Evolutionary conservation across 1,140 invertebrate genomes (phyloP).

Genomic region (Trypoxylus dichotomus): DNA sequence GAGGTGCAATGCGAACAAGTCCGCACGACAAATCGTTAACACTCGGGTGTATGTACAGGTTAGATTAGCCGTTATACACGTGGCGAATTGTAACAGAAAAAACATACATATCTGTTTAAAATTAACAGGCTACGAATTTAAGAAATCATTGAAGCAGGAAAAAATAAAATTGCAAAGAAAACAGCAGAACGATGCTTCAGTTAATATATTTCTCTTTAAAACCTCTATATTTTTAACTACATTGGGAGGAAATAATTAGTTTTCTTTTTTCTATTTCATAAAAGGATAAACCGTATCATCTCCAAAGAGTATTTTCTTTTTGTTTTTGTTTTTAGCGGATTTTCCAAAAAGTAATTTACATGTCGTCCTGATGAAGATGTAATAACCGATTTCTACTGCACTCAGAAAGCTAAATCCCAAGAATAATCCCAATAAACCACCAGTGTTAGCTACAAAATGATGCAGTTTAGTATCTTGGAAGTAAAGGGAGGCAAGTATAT

Average conservation of each 20-base stretch:
- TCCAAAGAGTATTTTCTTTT: neutral
- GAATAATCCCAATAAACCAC: slow-evolving; percentile 74
- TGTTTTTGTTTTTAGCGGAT: neutral
- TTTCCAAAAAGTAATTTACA: neutral
- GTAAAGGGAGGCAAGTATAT: neutral
- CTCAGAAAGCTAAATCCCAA: slow-evolving; percentile 81
- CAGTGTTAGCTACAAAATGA: slow-evolving; percentile 58
- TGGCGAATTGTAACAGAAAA: neutral
- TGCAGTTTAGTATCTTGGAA: neutral
- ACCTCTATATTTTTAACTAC: neutral
- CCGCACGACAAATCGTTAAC: neutral
- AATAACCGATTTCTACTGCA: slow-evolving; percentile 45
- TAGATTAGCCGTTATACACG: neutral
- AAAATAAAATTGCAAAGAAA: neutral
- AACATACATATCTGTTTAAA: neutral
- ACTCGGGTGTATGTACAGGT: neutral
- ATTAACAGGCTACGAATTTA: neutral
- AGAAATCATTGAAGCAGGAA: neutral
- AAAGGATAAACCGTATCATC: slow-evolving; percentile 21
- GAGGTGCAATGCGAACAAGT: neutral
- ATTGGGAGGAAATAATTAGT: neutral
- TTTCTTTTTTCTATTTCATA: slow-evolving; percentile 3
- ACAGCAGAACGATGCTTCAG: neutral
- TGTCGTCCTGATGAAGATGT: neutral
- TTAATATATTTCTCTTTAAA: neutral